Percentiles rank a stretch among this genome's conserved stretches.
These are phyloP conservation scores for Thalpophila matura DNA, from an alignment of 2,888 invertebrate genomes.

Conservation along the genomic window DNA sequence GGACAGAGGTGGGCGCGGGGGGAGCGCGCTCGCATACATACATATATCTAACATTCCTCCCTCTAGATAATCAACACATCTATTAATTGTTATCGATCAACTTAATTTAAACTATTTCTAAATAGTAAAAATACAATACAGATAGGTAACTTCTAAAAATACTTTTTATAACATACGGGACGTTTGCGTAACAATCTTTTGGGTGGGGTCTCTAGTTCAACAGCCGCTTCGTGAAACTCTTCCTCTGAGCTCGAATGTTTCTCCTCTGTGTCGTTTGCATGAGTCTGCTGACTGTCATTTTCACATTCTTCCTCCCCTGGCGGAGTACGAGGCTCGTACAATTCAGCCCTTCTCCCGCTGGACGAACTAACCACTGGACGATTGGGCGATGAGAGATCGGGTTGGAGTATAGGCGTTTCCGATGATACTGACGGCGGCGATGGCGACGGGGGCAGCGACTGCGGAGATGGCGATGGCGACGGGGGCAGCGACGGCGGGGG, in stretches of 20 bases:
- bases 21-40: too few relatives aligned
- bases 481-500: not conserved
- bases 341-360: not conserved
- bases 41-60: too few relatives aligned
- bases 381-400: not conserved
- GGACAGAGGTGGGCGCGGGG: too few relatives aligned
- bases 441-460: too few relatives aligned
- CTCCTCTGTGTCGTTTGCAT: not conserved
- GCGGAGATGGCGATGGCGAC: too few relatives aligned
- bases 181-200: not conserved
- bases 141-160: too few relatives aligned
- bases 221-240: not conserved
- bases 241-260: not conserved
- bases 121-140: too few relatives aligned
- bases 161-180: slow-evolving; percentile 4
- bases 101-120: too few relatives aligned
- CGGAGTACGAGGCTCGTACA: not conserved
- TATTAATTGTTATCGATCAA: too few relatives aligned
- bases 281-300: not conserved
- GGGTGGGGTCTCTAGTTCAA: not conserved
- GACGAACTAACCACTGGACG: not conserved
- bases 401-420: not conserved
- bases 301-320: not conserved
- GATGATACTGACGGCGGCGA: too few relatives aligned
- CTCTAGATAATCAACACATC: too few relatives aligned